phyloP scores from a whole-genome alignment of 35 echinoderm and acorn worm genomes.

The Ptychodera flava region DNA sequence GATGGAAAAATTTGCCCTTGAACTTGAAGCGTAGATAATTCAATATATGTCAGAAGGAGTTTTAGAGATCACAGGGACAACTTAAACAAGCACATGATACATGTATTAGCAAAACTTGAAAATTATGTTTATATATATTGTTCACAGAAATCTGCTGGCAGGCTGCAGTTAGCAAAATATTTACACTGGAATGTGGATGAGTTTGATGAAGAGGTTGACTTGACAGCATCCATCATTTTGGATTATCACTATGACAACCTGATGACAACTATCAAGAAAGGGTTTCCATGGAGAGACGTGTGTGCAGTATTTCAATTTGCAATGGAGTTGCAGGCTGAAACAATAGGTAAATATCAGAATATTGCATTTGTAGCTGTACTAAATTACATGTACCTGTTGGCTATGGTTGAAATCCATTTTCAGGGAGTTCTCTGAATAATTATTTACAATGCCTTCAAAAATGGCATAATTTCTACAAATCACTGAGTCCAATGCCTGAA shows the following conservation, averaged over 20 bases:
- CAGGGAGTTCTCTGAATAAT: neutral
- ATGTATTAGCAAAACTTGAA: neutral
- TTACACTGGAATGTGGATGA: slow-evolving; percentile 45
- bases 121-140: neutral
- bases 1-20: neutral
- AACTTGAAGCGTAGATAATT: neutral
- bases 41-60: neutral
- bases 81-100: neutral
- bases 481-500: neutral
- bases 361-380: neutral
- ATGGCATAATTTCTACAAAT: neutral
- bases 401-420: neutral
- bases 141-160: slow-evolving; percentile 54
- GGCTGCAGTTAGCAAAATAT: slow-evolving; percentile 38
- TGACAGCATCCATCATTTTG: slow-evolving; percentile 57
- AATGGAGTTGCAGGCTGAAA: slow-evolving; percentile 41
- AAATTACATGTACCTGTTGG: neutral
- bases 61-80: neutral
- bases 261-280: slow-evolving; percentile 49
- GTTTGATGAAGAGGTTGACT: slow-evolving; percentile 51
- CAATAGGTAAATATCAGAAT: slow-evolving; percentile 43
- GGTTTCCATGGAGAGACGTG: slow-evolving; percentile 67
- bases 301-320: slow-evolving; percentile 40
- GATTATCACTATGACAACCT: slow-evolving; percentile 76
- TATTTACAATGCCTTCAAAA: neutral